Conservation (phyloP, 1,140 invertebrate species). For the Diabrotica virgifera region DNA sequence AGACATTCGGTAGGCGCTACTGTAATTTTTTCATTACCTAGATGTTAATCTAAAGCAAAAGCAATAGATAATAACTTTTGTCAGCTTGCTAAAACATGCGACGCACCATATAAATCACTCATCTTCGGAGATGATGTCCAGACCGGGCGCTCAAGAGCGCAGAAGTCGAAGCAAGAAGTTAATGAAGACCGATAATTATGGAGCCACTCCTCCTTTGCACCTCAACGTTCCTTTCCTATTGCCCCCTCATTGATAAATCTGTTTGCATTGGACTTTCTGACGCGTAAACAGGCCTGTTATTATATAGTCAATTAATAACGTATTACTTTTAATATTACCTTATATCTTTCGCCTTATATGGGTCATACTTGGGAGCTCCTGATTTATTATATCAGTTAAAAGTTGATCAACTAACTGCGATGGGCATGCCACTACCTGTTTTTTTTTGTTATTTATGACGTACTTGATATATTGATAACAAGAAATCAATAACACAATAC, state of each 20-base stretch:
- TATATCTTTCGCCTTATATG: background rate
- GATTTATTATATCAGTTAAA: too few relatives aligned
- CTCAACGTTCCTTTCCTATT: background rate
- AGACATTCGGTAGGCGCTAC: background rate
- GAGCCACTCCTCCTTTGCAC: background rate
- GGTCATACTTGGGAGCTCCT: background rate
- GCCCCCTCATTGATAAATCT: background rate
- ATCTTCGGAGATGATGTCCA: background rate
- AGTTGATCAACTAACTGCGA: too few relatives aligned
- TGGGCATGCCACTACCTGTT: too few relatives aligned
- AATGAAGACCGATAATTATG: conserved; percentile 1
- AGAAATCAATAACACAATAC: background rate
- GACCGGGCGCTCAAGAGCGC: background rate
- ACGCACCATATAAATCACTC: background rate
- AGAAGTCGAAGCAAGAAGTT: background rate
- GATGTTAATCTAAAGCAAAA: background rate
- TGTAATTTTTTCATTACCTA: background rate
- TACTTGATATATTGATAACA: background rate
- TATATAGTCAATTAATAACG: background rate
- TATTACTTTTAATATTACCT: background rate
- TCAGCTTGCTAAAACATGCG: background rate
- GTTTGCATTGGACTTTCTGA: conserved; percentile 2
- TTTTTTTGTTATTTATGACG: background rate
- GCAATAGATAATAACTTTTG: background rate
- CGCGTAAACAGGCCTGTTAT: background rate